Conservation (phyloP, 2,888 invertebrate species). For the Oscheius sp. region DNA sequence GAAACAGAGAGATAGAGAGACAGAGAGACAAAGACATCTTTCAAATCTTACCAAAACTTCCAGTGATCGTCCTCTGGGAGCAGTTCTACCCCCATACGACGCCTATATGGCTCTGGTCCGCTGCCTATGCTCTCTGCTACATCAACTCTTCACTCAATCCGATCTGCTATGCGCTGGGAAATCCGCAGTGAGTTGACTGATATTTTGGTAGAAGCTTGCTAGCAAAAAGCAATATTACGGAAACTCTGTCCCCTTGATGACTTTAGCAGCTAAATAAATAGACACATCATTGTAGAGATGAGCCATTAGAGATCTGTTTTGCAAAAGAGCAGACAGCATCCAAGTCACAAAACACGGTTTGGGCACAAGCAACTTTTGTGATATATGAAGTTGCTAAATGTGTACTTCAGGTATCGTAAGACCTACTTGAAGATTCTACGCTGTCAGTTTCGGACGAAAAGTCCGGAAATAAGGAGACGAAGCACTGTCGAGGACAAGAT, state of each 20-base stretch:
- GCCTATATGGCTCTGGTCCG: constrained; percentile 34
- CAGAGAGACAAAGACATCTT: no score
- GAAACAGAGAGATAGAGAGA: no score
- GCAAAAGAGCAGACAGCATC: neutral
- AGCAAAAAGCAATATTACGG: no score
- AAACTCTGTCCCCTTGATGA: no score
- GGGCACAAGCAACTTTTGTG: neutral
- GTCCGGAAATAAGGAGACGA: neutral
- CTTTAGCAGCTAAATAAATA: no score
- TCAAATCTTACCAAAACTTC: neutral
- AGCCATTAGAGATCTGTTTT: neutral
- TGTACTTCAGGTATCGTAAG: constrained; percentile 21
- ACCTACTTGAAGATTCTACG: constrained; percentile 32
- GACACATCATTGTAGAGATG: no score
- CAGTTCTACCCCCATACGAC: constrained; percentile 25
- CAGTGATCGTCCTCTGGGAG: constrained; percentile 32
- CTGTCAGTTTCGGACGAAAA: constrained; percentile 5
- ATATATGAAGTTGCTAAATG: neutral
- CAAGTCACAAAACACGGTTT: neutral
- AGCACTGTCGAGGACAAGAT: constrained; percentile 32
- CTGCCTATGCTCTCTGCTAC: constrained; percentile 34
- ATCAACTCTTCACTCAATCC: constrained; percentile 38
- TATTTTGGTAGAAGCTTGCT: neutral
- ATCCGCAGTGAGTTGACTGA: constrained; percentile 29
- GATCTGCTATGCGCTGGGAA: constrained; percentile 35